phyloP scores from a whole-genome alignment of 1,140 invertebrate species.

The Eupristina koningsbergeri region DNA sequence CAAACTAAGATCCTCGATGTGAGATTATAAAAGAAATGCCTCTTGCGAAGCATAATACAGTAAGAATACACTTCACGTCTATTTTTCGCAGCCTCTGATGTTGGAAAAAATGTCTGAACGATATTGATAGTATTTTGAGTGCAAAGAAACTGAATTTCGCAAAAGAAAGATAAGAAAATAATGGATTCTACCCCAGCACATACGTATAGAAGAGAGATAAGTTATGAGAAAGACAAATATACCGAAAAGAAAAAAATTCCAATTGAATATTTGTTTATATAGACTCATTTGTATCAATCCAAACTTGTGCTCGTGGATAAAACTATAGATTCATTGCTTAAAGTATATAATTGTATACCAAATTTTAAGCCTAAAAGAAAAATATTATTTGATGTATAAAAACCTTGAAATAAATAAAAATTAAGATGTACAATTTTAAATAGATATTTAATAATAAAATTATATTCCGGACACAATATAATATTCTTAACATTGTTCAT shows the following conservation, averaged over 20 bases:
- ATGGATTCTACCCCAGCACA: neutral
- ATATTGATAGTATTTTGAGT: neutral
- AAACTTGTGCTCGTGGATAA: too few relatives aligned
- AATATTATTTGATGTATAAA: too few relatives aligned
- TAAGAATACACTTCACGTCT: neutral
- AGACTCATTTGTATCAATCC: too few relatives aligned
- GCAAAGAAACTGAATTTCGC: neutral
- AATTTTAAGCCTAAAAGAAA: too few relatives aligned
- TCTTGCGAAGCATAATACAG: conserved; percentile 5
- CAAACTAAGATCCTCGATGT: neutral
- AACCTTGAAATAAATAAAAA: too few relatives aligned
- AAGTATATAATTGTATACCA: too few relatives aligned
- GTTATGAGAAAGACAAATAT: neutral
- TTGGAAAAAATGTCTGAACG: neutral
- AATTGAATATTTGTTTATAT: neutral
- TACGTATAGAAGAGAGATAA: neutral
- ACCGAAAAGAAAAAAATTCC: neutral
- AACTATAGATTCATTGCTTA: too few relatives aligned
- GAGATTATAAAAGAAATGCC: conserved; percentile 17
- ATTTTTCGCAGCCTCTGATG: neutral
- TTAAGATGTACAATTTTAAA: too few relatives aligned
- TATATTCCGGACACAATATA: too few relatives aligned
- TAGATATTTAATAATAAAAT: too few relatives aligned
- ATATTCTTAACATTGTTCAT: too few relatives aligned
- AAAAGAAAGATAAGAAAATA: neutral